These are phyloP conservation scores for Trichacis sp. DNA, from an alignment of 2,888 invertebrate species.

Conservation along the genomic window DNA sequence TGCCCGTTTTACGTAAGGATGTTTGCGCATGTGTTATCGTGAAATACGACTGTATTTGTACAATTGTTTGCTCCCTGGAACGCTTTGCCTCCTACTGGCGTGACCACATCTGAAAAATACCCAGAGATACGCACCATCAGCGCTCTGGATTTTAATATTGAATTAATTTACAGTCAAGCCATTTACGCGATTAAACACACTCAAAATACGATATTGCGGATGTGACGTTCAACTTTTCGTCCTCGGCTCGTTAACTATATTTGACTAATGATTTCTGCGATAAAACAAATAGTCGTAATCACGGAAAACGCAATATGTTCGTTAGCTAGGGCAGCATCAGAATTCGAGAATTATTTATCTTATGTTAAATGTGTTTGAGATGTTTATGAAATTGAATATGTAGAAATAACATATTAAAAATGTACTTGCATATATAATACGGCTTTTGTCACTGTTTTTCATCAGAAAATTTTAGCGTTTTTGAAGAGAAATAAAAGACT, in stretches of 20 bases:
- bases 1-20: slow-evolving; percentile 67
- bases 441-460: no score
- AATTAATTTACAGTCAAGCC: slow-evolving; percentile 5
- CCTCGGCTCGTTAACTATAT: slow-evolving; percentile 4
- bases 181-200: slow-evolving; percentile 4
- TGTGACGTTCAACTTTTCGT: background rate
- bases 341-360: background rate
- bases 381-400: no score
- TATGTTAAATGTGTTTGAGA: no score
- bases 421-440: no score
- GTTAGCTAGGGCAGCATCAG: background rate
- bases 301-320: background rate
- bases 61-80: slow-evolving; percentile 65
- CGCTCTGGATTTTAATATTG: slow-evolving; percentile 9
- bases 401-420: no score
- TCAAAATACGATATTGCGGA: background rate
- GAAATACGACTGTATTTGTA: slow-evolving; percentile 67
- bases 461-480: no score
- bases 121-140: slow-evolving; percentile 6
- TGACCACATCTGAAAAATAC: slow-evolving; percentile 62
- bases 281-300: background rate
- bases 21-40: slow-evolving; percentile 68
- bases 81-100: slow-evolving; percentile 46
- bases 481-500: no score
- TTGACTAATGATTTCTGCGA: slow-evolving; percentile 9